Evolutionary conservation across 2,888 invertebrate species (phyloP).

Genomic region (Temnothorax ravouxi): DNA sequence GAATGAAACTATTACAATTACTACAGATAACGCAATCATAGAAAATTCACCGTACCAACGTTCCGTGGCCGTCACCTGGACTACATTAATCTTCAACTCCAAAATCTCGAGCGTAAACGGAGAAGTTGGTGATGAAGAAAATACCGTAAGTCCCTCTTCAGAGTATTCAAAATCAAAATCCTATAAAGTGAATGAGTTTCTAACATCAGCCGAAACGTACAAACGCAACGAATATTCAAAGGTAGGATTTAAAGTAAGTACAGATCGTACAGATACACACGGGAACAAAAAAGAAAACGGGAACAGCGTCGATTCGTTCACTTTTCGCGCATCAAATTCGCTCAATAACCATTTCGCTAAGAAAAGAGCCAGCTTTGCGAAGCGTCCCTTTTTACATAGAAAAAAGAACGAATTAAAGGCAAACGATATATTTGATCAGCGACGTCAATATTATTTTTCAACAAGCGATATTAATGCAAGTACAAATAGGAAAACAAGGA

Average conservation of each 20-base stretch:
- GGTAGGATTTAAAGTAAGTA: constrained; percentile 38
- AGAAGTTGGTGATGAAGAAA: background rate
- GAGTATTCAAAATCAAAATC: background rate
- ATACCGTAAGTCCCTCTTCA: constrained; percentile 6
- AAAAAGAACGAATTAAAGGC: background rate
- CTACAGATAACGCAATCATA: background rate
- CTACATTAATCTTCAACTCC: constrained; percentile 26
- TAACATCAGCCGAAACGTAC: background rate
- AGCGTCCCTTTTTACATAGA: background rate
- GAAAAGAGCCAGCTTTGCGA: background rate
- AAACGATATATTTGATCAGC: background rate
- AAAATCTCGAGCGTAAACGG: background rate
- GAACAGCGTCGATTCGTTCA: background rate
- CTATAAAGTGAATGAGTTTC: constrained; percentile 26
- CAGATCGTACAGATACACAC: constrained; percentile 7
- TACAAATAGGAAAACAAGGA: background rate
- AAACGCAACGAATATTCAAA: constrained; percentile 19
- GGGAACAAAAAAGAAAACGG: background rate
- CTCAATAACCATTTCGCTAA: background rate
- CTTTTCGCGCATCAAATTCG: constrained; percentile 11
- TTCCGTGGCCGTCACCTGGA: background rate
- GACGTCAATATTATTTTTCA: constrained; percentile 6
- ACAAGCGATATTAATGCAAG: background rate
- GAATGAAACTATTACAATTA: background rate
- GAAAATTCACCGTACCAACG: background rate